Conservation (phyloP, 2,888 invertebrate species). For the Smittia sp. region DNA sequence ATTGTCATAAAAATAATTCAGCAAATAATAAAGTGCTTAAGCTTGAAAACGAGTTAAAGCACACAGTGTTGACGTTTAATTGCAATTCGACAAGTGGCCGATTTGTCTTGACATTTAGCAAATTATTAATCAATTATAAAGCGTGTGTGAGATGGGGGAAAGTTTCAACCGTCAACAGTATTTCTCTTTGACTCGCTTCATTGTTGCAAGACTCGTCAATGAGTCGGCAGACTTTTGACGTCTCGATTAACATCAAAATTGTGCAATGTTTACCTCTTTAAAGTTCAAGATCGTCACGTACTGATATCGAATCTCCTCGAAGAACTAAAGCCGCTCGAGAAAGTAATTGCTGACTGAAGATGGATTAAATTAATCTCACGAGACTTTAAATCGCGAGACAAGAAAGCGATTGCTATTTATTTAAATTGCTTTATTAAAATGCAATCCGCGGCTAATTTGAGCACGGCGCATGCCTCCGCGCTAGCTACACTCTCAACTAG, state of each 20-base stretch:
- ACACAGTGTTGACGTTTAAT: slow-evolving; percentile 11
- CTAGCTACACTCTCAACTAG: slow-evolving; percentile 17
- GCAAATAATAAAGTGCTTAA: neutral
- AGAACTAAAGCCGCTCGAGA: no score
- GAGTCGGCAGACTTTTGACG: no score
- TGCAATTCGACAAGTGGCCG: neutral
- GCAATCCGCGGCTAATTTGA: slow-evolving; percentile 14
- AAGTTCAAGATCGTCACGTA: no score
- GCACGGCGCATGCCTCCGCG: neutral
- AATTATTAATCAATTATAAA: slow-evolving; percentile 1
- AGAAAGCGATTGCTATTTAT: neutral
- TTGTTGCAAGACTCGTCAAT: no score
- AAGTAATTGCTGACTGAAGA: no score
- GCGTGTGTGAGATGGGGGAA: no score
- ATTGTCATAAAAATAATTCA: slow-evolving; percentile 13
- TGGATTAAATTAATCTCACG: no score
- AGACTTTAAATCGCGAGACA: neutral
- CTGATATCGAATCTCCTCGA: no score
- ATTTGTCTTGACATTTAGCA: neutral
- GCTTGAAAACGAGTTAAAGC: neutral
- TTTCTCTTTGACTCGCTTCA: no score
- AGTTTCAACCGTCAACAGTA: no score
- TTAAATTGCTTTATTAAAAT: slow-evolving; percentile 4
- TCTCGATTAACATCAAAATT: no score
- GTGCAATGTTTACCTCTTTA: no score